Percentiles rank a stretch among this genome's conserved stretches.
Conservation (phyloP, 2,888 invertebrate species). For the Liopterus haemorrhoidalis region DNA sequence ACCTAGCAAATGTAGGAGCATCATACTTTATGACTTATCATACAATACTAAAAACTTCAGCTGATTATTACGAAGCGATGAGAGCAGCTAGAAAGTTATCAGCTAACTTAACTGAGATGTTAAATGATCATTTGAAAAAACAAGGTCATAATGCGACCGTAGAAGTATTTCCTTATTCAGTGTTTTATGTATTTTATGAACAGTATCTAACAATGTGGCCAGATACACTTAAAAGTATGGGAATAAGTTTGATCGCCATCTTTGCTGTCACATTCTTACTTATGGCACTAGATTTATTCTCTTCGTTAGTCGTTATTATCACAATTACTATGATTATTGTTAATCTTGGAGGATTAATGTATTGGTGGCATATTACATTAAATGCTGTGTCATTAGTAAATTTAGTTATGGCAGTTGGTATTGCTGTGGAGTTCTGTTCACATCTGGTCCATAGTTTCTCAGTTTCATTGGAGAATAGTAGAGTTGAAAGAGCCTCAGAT, state of each 20-base stretch:
- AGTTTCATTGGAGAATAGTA: constrained; percentile 64
- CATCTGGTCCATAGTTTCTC: constrained; percentile 93
- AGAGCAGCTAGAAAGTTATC: constrained; percentile 75
- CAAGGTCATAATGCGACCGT: constrained; percentile 48
- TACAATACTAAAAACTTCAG: constrained; percentile 79
- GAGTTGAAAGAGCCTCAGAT: constrained; percentile 73
- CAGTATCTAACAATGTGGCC: constrained; percentile 96
- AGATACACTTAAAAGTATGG: constrained; percentile 81
- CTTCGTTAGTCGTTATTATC: constrained; percentile 79
- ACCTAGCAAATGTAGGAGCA: constrained; percentile 57
- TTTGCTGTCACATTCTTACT: constrained; percentile 87
- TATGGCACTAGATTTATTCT: constrained; percentile 90
- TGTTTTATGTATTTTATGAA: constrained; percentile 98
- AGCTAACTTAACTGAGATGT: constrained; percentile 71
- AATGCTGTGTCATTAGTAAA: constrained; percentile 98
- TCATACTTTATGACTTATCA: constrained; percentile 95
- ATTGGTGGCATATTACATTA: constrained; percentile 89
- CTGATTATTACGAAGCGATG: constrained; percentile 85
- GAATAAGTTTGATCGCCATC: constrained; percentile 85
- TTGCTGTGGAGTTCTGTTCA: constrained; percentile 97
- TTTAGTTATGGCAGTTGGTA: constrained; percentile 95
- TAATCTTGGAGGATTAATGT: constrained; percentile 93
- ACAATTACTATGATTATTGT: constrained; percentile 92
- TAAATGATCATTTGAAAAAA: constrained; percentile 56
- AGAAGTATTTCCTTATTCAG: constrained; percentile 82